These are phyloP conservation scores for Caenorhabditis latens DNA, from an alignment of 1,140 invertebrate genomes.

Conservation along the genomic window DNA sequence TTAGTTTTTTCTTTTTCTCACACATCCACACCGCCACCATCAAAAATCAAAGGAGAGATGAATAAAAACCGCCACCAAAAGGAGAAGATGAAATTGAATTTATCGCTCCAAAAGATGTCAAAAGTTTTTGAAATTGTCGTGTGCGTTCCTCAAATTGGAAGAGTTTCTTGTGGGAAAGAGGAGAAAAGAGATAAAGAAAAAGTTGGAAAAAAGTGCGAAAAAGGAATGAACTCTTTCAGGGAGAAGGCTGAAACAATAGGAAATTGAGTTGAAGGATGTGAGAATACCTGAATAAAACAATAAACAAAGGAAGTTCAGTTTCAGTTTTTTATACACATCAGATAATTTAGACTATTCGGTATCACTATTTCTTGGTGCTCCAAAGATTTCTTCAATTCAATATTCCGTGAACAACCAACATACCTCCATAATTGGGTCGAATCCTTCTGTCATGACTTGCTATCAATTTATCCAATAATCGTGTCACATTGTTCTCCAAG, in stretches of 20 bases:
- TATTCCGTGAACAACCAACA: neutral
- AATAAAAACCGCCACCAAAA: conserved; percentile 22
- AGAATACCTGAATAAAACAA: too few relatives aligned
- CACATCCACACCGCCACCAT: neutral
- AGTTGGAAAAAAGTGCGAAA: neutral
- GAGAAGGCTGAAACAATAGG: too few relatives aligned
- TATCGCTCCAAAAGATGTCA: neutral
- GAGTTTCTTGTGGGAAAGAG: neutral
- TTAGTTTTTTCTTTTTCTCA: neutral
- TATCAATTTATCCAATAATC: conserved; percentile 63
- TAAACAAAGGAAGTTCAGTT: too few relatives aligned
- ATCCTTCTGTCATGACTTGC: conserved; percentile 90
- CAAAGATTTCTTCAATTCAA: neutral
- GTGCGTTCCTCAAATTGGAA: conserved; percentile 49
- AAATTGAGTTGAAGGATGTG: too few relatives aligned
- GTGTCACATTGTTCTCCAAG: conserved; percentile 63
- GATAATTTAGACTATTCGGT: too few relatives aligned
- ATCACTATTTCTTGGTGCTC: too few relatives aligned
- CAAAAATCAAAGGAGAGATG: conserved; percentile 18
- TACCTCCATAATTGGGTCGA: conserved; percentile 92
- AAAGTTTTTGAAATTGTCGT: conserved; percentile 16
- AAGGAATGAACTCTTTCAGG: neutral
- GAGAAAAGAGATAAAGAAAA: too few relatives aligned
- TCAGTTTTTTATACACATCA: too few relatives aligned
- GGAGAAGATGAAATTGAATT: conserved; percentile 43